Conservation (phyloP, 2,113 vertebrate species). For the Salvator merianae region DNA sequence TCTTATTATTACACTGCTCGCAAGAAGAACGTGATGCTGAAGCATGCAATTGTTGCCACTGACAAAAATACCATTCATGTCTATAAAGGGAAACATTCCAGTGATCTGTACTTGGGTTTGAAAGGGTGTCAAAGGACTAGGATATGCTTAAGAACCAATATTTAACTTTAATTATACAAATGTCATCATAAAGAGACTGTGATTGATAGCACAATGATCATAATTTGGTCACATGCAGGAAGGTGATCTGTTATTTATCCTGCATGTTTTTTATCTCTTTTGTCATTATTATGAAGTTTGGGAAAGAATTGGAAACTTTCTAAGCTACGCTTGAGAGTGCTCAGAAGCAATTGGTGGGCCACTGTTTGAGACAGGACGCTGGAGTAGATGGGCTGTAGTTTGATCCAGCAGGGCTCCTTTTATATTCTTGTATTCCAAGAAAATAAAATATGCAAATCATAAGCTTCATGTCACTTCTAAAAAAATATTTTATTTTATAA, state of each 20-base stretch:
- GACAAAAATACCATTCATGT: too few species aligned
- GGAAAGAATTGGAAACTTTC: slow-evolving; percentile 38
- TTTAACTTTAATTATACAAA: not conserved
- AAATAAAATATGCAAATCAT: too few species aligned
- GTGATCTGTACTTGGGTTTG: not conserved
- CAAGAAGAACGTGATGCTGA: too few species aligned
- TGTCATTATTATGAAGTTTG: slow-evolving; percentile 35
- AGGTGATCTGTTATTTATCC: not conserved
- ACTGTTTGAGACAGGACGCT: too few species aligned
- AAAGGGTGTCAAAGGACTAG: not conserved
- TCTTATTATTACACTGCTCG: too few species aligned
- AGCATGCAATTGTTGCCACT: too few species aligned
- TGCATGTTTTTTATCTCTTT: not conserved
- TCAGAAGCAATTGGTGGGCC: too few species aligned
- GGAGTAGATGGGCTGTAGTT: too few species aligned
- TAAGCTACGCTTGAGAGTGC: slow-evolving; percentile 6
- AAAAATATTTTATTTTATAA: too few species aligned
- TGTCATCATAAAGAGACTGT: not conserved
- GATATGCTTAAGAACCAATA: not conserved
- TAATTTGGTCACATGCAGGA: not conserved
- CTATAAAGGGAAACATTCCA: not conserved
- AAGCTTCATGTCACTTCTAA: too few species aligned
- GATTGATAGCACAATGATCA: not conserved
- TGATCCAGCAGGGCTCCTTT: too few species aligned
- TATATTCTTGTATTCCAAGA: too few species aligned